Conservation (phyloP, 2,888 invertebrate species). For the Drosophila hamatofila region DNA sequence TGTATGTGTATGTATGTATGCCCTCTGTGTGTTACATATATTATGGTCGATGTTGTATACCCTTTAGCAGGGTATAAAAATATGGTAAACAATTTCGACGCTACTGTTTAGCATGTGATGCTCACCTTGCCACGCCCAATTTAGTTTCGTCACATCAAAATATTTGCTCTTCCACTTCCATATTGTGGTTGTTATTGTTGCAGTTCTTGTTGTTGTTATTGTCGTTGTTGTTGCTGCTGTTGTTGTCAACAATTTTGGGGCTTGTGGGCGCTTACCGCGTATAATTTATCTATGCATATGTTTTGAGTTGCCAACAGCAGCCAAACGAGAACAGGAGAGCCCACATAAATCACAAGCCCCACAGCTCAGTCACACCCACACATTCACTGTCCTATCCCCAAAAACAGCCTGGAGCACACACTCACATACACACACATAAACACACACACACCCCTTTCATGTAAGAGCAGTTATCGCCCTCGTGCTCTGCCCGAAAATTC, state of each 20-base stretch:
- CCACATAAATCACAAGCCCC: constrained; percentile 59
- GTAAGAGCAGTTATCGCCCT: constrained; percentile 52
- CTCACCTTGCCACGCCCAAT: constrained; percentile 71
- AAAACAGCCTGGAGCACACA: constrained; percentile 7
- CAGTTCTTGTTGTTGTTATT: constrained; percentile 24
- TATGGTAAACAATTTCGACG: constrained; percentile 29
- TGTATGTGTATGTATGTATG: too few species aligned
- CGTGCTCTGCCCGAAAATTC: constrained; percentile 49
- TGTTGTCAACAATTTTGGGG: constrained; percentile 49
- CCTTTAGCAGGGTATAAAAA: neutral
- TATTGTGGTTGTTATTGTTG: constrained; percentile 40
- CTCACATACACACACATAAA: constrained; percentile 12
- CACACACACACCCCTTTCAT: constrained; percentile 68
- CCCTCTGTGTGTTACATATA: neutral
- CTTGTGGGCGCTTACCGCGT: constrained; percentile 77
- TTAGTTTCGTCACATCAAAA: constrained; percentile 78
- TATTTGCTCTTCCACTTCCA: constrained; percentile 54
- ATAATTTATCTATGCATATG: constrained; percentile 81
- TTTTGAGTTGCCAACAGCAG: constrained; percentile 74
- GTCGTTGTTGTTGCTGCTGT: constrained; percentile 43
- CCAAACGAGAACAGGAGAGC: constrained; percentile 42
- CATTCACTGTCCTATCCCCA: constrained; percentile 17
- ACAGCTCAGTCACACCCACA: constrained; percentile 44
- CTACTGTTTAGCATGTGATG: constrained; percentile 29
- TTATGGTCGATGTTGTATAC: neutral